phyloP scores from a whole-genome alignment of 2,797 vertebrate species.

The Phoeniculus purpureus region DNA sequence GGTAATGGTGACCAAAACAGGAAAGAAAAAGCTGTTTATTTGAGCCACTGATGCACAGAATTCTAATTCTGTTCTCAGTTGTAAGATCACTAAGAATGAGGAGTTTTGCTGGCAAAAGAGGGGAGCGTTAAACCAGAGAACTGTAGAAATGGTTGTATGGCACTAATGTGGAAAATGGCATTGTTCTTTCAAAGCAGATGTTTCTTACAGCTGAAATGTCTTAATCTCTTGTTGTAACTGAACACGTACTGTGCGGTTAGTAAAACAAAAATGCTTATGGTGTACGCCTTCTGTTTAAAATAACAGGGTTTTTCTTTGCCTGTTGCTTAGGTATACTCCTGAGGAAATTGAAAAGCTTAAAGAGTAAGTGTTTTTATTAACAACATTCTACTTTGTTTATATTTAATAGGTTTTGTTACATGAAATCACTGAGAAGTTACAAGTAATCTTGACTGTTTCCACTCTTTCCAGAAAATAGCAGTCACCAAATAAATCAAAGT shows the following conservation, averaged over 20 bases:
- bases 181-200: background rate
- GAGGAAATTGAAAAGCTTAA: constrained; percentile 96
- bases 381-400: background rate
- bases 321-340: constrained; percentile 87
- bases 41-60: background rate
- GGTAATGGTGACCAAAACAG: background rate
- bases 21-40: background rate
- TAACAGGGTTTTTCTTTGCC: constrained; percentile 37
- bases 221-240: background rate
- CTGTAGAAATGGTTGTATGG: background rate
- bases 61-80: background rate
- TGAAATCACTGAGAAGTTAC: background rate
- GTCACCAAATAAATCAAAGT: background rate
- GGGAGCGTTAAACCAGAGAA: background rate
- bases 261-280: background rate
- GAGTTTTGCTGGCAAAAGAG: background rate
- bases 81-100: background rate
- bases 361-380: constrained; percentile 83
- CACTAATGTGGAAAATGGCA: background rate
- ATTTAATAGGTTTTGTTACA: background rate
- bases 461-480: background rate
- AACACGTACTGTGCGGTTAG: background rate
- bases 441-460: background rate
- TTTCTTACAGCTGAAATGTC: constrained; percentile 15
- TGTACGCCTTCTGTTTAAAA: constrained; percentile 24